Percentiles rank a stretch among this genome's conserved stretches.
These are phyloP conservation scores for Meandrina meandrites DNA, from an alignment of 92 coral and sea anemone species.

Conservation along the genomic window DNA sequence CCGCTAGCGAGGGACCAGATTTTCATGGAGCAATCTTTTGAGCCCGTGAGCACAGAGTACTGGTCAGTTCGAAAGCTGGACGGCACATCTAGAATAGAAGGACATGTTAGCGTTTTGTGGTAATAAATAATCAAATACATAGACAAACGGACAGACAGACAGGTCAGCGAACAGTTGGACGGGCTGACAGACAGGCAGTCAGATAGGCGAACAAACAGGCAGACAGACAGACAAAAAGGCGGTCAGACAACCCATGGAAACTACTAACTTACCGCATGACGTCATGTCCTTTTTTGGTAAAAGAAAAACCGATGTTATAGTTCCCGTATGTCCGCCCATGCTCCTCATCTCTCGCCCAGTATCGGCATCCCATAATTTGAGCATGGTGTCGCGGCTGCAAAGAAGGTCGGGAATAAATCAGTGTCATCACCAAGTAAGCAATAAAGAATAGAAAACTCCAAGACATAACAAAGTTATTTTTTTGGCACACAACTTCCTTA, in stretches of 20 bases:
- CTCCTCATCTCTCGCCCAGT: slow-evolving; percentile 90
- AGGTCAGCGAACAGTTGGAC: too few relatives aligned
- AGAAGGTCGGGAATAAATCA: neutral
- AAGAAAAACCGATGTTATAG: slow-evolving; percentile 89
- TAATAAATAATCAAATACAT: neutral
- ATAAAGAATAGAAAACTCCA: neutral
- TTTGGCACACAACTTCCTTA: too few relatives aligned
- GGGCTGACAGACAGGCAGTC: neutral
- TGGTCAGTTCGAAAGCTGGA: slow-evolving; percentile 55
- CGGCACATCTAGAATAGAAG: slow-evolving; percentile 32
- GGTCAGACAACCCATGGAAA: neutral
- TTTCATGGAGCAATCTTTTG: slow-evolving; percentile 94
- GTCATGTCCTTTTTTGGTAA: slow-evolving; percentile 62
- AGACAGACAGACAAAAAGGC: neutral
- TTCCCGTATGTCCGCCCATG: slow-evolving; percentile 99
- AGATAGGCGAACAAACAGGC: neutral
- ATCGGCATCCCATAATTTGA: slow-evolving; percentile 95
- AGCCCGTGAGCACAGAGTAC: slow-evolving; percentile 87
- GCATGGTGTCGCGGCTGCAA: slow-evolving; percentile 94
- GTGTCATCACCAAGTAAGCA: neutral
- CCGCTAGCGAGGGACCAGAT: slow-evolving; percentile 94
- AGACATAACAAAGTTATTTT: neutral
- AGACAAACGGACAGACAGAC: neutral
- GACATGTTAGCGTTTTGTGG: neutral
- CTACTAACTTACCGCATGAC: slow-evolving; percentile 52